Evolutionary conservation across 2,113 vertebrate species (phyloP).

Genomic region (Limnothrissa miodon): DNA sequence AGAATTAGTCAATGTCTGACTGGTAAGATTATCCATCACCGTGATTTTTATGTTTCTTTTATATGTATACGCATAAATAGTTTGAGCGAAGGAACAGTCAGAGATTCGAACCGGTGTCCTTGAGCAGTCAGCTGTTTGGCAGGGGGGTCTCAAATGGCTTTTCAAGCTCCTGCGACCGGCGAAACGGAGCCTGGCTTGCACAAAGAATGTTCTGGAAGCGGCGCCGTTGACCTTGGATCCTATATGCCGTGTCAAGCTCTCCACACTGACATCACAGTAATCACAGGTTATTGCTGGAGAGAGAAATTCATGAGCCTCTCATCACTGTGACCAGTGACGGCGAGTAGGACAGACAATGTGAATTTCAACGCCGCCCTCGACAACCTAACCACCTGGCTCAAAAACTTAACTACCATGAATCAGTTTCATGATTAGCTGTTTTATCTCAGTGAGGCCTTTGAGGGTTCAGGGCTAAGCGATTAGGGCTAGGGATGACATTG

Average conservation of each 20-base stretch:
- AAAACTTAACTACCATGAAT: too few species aligned
- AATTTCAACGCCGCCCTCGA: too few species aligned
- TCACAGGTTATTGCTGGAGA: neutral
- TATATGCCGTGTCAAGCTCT: neutral
- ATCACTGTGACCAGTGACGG: neutral
- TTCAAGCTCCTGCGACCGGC: constrained; percentile 16
- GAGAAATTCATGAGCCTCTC: neutral
- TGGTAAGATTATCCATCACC: constrained; percentile 39
- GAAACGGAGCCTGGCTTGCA: neutral
- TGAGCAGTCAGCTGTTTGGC: constrained; percentile 42
- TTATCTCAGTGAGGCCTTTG: too few species aligned
- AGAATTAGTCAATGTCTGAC: constrained; percentile 25
- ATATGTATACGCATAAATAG: constrained; percentile 44
- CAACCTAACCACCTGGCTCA: too few species aligned
- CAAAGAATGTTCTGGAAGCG: constrained; percentile 8
- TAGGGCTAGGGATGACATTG: too few species aligned
- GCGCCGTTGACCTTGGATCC: neutral
- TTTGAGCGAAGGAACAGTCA: constrained; percentile 15
- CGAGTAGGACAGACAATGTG: neutral
- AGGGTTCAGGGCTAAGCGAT: too few species aligned
- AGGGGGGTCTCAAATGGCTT: constrained; percentile 1
- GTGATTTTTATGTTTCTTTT: constrained; percentile 37
- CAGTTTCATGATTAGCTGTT: too few species aligned
- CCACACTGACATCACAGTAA: neutral
- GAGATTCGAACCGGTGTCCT: constrained; percentile 34